Base-by-base conservation (phyloP, 1,140 invertebrate species). In the Drosophila ironensis region DNA sequence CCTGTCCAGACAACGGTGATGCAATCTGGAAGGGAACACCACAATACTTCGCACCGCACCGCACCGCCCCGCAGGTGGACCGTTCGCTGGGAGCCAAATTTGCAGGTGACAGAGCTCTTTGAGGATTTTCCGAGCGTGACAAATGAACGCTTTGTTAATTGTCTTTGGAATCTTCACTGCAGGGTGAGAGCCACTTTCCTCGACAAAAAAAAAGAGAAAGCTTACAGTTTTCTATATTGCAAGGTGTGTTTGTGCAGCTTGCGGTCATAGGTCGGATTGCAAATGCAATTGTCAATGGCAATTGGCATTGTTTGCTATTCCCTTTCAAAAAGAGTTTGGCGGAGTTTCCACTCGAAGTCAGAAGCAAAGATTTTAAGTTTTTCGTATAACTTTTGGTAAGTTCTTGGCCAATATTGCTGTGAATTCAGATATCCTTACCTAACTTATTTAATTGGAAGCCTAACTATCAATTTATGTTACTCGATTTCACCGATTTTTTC, bases 121-220 rank as follows among this genome's bases (percentile, higher is more conserved):
- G 60, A 52, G 27, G 38, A 38, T 54, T 20, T 30, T 8, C 56
- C 7, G 56, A 60, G 56, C 56, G 56, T 60, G 56, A 60, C 56
- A 60, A 60, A 60, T 60, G 56, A 24, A 66, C 20, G 41, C 27
- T 67, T 67, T 54, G 24, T 52, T 67, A 67, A 53, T 60, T 60
- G 52, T 60, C 37, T 53, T 57, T 14, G 27, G 37, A 33, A 16
- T 5, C 14, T 14, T 14, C 14, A 9, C n/a, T 19, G 14, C n/a
- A 24, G 25, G 19, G 51, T 44, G 25, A 60, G 51, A 28, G 51
- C 37, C 56, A 35, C 56, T 57, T 59, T 17, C 4, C 6, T 2
- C 11, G 25, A 20, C 35, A 41, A 56, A 30, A n/a, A n/a, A n/a
- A n/a, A n/a, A n/a, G n/a, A n/a, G n/a, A n/a, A n/a, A n/a, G n/a